Base-by-base conservation (phyloP, 2,797 vertebrate species). In the Tadarida brasiliensis region DNA sequence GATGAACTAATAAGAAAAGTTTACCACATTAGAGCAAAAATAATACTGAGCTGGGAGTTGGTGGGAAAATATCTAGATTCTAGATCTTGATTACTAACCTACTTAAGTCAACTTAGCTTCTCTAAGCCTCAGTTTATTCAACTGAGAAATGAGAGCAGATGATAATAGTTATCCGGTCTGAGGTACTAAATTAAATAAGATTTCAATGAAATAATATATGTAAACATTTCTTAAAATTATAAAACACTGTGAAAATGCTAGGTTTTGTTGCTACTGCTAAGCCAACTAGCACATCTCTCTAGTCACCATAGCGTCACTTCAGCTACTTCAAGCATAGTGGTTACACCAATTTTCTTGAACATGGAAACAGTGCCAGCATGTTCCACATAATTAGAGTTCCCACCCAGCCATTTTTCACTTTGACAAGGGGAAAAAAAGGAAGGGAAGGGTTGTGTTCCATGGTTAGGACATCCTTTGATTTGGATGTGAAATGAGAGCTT, bases 341-440 rank as follows among this genome's bases (percentile, higher is more conserved):
- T 97, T 97, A 97, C 11, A 95, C 88, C 95, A 95, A 61, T 87
- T 96, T 96, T 95, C 94, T 96, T 95, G 92, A 92, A 94, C 83
- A 97, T 92, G 70, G 94, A 97, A 95, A 91, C 54, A 74, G 90
- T 94, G 95, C 86, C 82, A 95, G 85, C 63, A 91, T 95, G 82
- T 94, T 92, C 96, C 78, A 97, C 96, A 87, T 97, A 97, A 97
- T 97, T 97, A 97, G 63, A 96, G 94, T 68, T 95, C 49, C 96
- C 89, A 97, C 94, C 95, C 96, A 92, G 85, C 74, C 95, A 96
- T 96, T 96, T 96, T 97, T 97, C 96, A 97, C 85, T 97, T 97
- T 96, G 95, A 97, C 95, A 92, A 82, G 39, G 33, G 39, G 26
- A 30, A 54, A 30, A 54, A 93, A 85, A 68, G 9, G 63, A 84